A percentile compares a stretch with the other conserved stretches of the same genome.
phyloP scores from a whole-genome alignment of 2,797 vertebrate genomes.

The Eupleurogrammus muticus region DNA sequence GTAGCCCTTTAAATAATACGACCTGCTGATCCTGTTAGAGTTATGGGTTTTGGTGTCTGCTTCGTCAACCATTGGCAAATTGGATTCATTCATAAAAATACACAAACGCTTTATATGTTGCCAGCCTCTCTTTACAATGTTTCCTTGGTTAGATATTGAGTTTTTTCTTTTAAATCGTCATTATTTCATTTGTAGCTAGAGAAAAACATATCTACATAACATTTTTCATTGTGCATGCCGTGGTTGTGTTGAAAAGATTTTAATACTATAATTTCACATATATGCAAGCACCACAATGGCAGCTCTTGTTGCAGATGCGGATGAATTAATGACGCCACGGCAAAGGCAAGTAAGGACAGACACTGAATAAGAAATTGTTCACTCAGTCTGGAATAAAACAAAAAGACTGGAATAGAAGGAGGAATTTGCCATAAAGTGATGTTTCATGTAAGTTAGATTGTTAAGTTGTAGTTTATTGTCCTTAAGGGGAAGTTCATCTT shows the following conservation, averaged over 20 bases:
- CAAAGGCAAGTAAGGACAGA: neutral
- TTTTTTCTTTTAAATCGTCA: neutral
- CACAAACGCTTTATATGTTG: slow-evolving; percentile 7
- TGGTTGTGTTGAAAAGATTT: neutral
- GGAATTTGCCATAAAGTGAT: neutral
- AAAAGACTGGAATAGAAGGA: neutral
- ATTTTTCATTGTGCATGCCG: neutral
- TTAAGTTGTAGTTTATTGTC: too few species aligned
- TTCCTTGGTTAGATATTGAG: neutral
- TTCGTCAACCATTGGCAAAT: slow-evolving; percentile 38
- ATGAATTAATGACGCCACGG: slow-evolving; percentile 7
- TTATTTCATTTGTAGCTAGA: neutral
- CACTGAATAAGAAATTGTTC: neutral
- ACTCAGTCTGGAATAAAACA: neutral
- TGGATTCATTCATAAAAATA: slow-evolving; percentile 56
- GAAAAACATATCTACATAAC: neutral
- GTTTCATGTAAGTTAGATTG: neutral
- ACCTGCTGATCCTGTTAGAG: slow-evolving; percentile 38
- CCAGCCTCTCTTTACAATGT: slow-evolving; percentile 23
- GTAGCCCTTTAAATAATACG: slow-evolving; percentile 30
- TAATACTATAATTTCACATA: neutral
- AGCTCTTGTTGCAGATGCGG: neutral
- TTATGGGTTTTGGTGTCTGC: slow-evolving; percentile 26
- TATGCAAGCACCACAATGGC: neutral
- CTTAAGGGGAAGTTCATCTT: too few species aligned